Base-by-base conservation (phyloP, 1,140 invertebrate genomes). In the Rhopalosiphum maidis region DNA sequence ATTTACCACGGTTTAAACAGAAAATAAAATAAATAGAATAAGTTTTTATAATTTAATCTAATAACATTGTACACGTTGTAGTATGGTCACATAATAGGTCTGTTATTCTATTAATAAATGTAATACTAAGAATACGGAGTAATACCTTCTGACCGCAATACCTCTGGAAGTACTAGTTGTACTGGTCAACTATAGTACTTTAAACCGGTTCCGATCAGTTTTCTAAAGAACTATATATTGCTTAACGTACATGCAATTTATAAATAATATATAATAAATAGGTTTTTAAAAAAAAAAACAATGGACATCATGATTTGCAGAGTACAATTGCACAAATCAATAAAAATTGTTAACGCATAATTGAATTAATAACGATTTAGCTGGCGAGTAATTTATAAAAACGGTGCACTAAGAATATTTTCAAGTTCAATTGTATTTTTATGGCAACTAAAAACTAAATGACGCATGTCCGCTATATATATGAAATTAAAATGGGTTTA, bases 401-500 rank as follows among this genome's bases (percentile, higher is more conserved):
- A 77, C 60, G 4, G n/a, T 21, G 60, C 30, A 77, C 25, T n/a
- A 83, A 37, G 6, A 83, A 37, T 83, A 83, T 86, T 87, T 85
- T 85, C 83, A 87, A 87, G 43, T 87, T 87, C 86, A 48, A 87
- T n/a, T 3, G 5, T 54, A 54, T 89, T 54, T 9, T 51, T 89
- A 11, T 23, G n/a, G 35, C 88, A 41, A 54, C 54, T 25, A 41
- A 60, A 90, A 90, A 30, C 30, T 37, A 60, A 60, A 90, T 90
- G 88, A 90, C 88, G 88, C 88, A 55, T 60, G 54, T 60, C 54
- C 51, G 51, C 25, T 25, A 21, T 87, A 48, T 7, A 55, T 90
- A 60, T 37, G 18, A 90, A 60, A 90, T 60, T 60, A 90, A 90
- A 90, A 37, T 55, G 88, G 54, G 88, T 90, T 90, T 55, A 90